Conservation (phyloP, 2,797 vertebrate species). For the Arrhamphus sclerolepis region DNA sequence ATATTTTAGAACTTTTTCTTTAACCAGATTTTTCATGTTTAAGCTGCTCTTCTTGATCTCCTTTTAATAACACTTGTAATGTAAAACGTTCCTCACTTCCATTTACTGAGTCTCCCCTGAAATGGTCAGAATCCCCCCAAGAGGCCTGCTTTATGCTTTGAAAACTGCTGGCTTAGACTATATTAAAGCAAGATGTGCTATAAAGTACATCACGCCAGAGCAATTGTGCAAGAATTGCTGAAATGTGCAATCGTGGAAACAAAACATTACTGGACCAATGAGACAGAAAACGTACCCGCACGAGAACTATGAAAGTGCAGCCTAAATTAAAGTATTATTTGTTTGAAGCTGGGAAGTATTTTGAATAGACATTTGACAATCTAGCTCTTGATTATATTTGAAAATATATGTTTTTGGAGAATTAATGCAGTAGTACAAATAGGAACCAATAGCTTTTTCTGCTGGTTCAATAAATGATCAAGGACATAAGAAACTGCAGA, state of each 20-base stretch:
- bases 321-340: conserved; percentile 10
- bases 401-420: conserved; percentile 15
- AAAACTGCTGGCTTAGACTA: conserved; percentile 10
- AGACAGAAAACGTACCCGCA: conserved; percentile 27
- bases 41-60: too few species aligned
- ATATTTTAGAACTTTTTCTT: too few species aligned
- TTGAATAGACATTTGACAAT: conserved; percentile 20
- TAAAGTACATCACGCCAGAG: not conserved
- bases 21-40: too few species aligned
- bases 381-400: conserved; percentile 10
- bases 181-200: conserved; percentile 9
- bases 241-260: conserved; percentile 15
- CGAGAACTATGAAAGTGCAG: conserved; percentile 9
- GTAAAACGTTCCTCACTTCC: too few species aligned
- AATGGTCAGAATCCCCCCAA: not conserved
- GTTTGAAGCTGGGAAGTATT: conserved; percentile 8
- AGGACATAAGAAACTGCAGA: conserved; percentile 5
- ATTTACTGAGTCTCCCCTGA: not conserved
- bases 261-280: conserved; percentile 26
- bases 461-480: conserved; percentile 1
- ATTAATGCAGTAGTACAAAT: conserved; percentile 4
- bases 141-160: too few species aligned
- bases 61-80: too few species aligned
- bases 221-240: too few species aligned
- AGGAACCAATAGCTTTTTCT: conserved; percentile 12